A percentile compares a stretch with the other conserved stretches of the same genome.
Conservation (phyloP, 2,888 invertebrate species). For the Heterodera filipjevi region DNA sequence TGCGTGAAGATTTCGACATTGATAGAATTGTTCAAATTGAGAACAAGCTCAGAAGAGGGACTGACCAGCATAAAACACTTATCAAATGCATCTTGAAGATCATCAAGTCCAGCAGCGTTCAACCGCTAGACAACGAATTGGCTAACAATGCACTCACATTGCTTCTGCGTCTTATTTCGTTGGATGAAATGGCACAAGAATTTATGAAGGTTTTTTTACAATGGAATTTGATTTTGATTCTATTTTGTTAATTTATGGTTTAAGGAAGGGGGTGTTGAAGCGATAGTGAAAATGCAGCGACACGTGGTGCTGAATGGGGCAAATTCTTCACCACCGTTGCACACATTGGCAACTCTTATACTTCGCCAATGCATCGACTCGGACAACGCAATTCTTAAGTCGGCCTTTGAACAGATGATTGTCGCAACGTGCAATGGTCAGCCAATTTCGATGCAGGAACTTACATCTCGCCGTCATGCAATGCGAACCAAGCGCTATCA, state of each 20-base stretch:
- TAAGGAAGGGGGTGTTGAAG: constrained; percentile 27
- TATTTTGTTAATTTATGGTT: background rate
- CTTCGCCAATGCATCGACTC: constrained; percentile 56
- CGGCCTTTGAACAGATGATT: constrained; percentile 26
- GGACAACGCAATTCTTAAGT: constrained; percentile 34
- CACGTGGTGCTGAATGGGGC: constrained; percentile 39
- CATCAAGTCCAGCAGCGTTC: constrained; percentile 27
- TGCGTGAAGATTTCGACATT: constrained; percentile 28
- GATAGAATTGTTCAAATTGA: constrained; percentile 26
- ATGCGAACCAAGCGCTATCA: constrained; percentile 15
- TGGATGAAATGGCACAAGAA: constrained; percentile 40
- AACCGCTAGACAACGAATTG: constrained; percentile 29
- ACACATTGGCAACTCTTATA: constrained; percentile 47
- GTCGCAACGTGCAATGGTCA: constrained; percentile 35
- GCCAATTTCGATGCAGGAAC: constrained; percentile 23
- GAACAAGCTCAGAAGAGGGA: constrained; percentile 6
- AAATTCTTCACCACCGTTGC: constrained; percentile 35
- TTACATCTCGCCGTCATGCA: constrained; percentile 19
- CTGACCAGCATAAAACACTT: constrained; percentile 23
- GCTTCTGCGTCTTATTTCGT: constrained; percentile 47
- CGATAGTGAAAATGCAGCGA: constrained; percentile 9
- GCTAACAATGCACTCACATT: constrained; percentile 49
- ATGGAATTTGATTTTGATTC: background rate
- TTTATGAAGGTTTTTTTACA: constrained; percentile 44
- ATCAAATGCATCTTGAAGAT: constrained; percentile 31